Evolutionary conservation across 2,797 vertebrate species (phyloP).

Genomic region (Natrix natrix): DNA sequence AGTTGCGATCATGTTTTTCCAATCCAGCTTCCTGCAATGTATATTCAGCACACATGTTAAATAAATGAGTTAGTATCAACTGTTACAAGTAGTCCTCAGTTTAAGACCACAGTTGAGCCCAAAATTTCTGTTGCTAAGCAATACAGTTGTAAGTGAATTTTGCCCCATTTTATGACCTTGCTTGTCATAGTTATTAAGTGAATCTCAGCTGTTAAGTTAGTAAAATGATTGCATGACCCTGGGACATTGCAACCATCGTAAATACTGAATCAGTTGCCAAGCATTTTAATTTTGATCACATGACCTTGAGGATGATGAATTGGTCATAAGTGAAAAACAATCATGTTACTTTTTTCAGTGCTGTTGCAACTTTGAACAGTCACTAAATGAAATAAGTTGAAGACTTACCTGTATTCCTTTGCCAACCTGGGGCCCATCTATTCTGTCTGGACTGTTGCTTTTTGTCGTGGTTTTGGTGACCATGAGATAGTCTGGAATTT

Average conservation of each 20-base stretch:
- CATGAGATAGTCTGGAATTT: neutral
- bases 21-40: neutral
- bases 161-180: no score
- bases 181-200: no score
- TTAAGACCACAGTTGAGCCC: no score
- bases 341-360: neutral
- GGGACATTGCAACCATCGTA: no score
- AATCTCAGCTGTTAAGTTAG: no score
- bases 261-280: no score
- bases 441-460: neutral
- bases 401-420: neutral
- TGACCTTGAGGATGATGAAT: neutral
- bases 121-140: no score
- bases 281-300: no score
- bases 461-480: neutral
- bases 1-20: neutral
- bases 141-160: no score
- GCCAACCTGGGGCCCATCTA: neutral
- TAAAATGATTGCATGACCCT: no score
- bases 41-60: neutral
- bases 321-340: neutral
- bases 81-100: no score
- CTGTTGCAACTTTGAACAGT: neutral
- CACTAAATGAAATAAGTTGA: neutral
- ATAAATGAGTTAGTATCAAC: neutral